Evolutionary conservation across 2,888 invertebrate genomes (phyloP).

Genomic region (Harpalus rubripes): DNA sequence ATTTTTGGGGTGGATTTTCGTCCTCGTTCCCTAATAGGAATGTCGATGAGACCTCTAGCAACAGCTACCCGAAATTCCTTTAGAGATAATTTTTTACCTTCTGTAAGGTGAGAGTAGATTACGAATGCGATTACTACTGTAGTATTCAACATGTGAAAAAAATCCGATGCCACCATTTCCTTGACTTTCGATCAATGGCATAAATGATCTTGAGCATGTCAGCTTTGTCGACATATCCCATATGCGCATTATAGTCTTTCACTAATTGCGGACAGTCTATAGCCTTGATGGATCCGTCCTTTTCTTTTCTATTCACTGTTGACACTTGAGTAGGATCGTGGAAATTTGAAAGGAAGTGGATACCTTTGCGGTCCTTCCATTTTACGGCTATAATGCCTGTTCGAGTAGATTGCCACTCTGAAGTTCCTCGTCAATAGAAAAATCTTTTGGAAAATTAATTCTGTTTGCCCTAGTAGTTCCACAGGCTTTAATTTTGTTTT

Average conservation of each 20-base stretch:
- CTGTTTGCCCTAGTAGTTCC: too few relatives aligned
- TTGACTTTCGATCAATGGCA: constrained; percentile 65
- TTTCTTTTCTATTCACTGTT: constrained; percentile 1
- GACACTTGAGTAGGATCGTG: too few relatives aligned
- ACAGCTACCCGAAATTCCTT: neutral
- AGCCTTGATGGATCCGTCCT: constrained; percentile 35
- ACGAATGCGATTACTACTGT: constrained; percentile 1
- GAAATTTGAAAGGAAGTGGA: too few relatives aligned
- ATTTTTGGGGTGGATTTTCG: too few relatives aligned
- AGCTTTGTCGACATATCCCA: constrained; percentile 67
- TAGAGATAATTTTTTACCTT: neutral
- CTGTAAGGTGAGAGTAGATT: neutral
- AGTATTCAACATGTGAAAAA: constrained; percentile 62
- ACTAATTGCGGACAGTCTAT: constrained; percentile 55
- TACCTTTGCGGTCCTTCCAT: too few relatives aligned
- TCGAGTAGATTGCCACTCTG: too few relatives aligned
- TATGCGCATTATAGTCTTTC: constrained; percentile 64
- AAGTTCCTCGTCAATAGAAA: too few relatives aligned
- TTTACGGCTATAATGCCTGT: too few relatives aligned
- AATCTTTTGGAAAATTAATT: too few relatives aligned
- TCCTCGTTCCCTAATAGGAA: too few relatives aligned
- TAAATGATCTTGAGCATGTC: constrained; percentile 60
- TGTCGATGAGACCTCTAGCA: neutral
- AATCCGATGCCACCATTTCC: constrained; percentile 68
- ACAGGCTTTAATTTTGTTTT: constrained; percentile 16